Base-by-base conservation (phyloP, 2,113 vertebrate genomes). In the Mustelus asterias region DNA sequence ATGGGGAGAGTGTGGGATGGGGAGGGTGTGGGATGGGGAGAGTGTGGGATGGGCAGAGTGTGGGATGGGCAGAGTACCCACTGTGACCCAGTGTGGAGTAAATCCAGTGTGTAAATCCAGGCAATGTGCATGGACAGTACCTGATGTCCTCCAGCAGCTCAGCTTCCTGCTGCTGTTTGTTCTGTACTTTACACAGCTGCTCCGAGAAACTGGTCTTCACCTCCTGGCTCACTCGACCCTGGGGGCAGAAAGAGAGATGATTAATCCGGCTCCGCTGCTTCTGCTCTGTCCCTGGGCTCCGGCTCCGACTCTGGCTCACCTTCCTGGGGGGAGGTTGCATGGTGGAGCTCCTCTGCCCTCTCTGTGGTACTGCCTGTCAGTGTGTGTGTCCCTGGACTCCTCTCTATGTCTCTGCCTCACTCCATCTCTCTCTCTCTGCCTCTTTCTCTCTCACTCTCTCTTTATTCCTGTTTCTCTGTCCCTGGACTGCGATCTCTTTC, bases 91-190 rank as follows among this genome's bases (percentile, higher is more conserved):
- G 11, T 65, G 65, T 65, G 65, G 14, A 65, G 65, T 65, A 13
- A 65, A 65, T 63, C 60, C 60, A 8, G 13, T 10, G 60, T 63
- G n/a, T n/a, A n/a, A n/a, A n/a, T n/a, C n/a, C n/a, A n/a, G n/a
- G n/a, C n/a, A n/a, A n/a, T 63, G 60, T 54, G 48, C 48, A 54
- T 54, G 48, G 48, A 54, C 48, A 54, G 16, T 95, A 99, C 98
- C 98, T 98, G 97, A 99, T 98, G 96, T 99, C 98, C 96, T 99
- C 98, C 97, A 99, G 97, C 29, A 99, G 98, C 72, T 99, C 98
- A 0, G 97, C 96, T 78, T 98, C 98, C 96, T 98, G 98, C 96
- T 99, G 98, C 67, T 99, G 98, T 96, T 98, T 98, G 86, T 86
- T 97, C 97, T 99, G 98, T 88, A 99, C 97, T 96, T 97, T 98